A percentile compares a stretch with the other conserved stretches of the same genome.
Conservation (phyloP, 2,113 vertebrate species). For the Tympanuchus pallidicinctus region DNA sequence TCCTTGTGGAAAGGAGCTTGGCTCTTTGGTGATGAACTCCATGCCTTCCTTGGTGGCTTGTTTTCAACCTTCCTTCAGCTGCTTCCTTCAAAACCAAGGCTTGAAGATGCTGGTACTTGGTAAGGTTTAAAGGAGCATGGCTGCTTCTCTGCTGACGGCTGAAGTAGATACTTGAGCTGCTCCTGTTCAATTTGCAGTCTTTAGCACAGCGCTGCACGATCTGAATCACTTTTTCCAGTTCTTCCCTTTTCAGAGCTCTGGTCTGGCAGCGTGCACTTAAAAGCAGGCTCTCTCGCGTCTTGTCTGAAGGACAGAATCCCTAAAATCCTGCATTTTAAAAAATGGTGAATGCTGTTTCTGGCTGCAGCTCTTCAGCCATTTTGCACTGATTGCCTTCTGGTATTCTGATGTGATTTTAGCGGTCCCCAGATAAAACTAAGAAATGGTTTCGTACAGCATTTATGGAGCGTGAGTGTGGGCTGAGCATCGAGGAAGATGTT, state of each 20-base stretch:
- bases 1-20: not conserved
- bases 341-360: not conserved
- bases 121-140: not conserved
- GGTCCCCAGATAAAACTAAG: not conserved
- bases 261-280: not conserved
- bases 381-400: not conserved
- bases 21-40: not conserved
- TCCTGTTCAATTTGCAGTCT: not conserved
- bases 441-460: not conserved
- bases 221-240: not conserved
- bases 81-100: not conserved
- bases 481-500: not conserved
- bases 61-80: not conserved
- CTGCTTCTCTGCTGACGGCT: not conserved
- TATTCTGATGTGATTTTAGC: not conserved
- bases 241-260: not conserved
- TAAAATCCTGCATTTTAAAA: not conserved
- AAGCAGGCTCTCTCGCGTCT: not conserved
- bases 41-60: not conserved
- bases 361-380: not conserved
- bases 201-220: accelerated
- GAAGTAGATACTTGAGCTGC: not conserved
- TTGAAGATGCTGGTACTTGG: not conserved
- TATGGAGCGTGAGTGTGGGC: conserved; percentile 37
- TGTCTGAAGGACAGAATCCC: not conserved